Percentiles rank a stretch among this genome's conserved stretches.
Evolutionary conservation across 2,888 invertebrate species (phyloP).

Genomic region (Ochlodes sylvanus): DNA sequence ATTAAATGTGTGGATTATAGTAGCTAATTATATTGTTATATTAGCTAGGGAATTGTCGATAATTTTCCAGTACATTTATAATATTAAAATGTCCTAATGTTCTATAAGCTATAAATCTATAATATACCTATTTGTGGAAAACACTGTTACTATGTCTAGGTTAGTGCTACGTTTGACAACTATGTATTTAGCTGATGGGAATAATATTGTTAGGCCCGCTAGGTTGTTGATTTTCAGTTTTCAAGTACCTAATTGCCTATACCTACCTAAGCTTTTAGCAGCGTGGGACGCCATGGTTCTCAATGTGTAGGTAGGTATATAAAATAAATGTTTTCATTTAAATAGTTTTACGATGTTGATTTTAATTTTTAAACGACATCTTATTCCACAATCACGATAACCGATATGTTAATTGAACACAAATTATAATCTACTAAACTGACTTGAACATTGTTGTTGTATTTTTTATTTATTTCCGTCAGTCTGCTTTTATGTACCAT

Average conservation of each 20-base stretch:
- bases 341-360: no score
- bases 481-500: not conserved
- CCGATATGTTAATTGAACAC: no score
- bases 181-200: not conserved
- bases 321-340: no score
- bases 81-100: not conserved
- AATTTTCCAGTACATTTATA: not conserved
- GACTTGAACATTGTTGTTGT: not conserved
- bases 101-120: not conserved
- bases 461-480: conserved; percentile 13
- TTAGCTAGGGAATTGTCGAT: not conserved
- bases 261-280: no score
- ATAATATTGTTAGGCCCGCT: not conserved
- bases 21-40: no score
- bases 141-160: conserved; percentile 1
- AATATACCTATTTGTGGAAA: not conserved
- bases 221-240: conserved; percentile 11
- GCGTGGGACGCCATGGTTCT: no score
- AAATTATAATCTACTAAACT: not conserved
- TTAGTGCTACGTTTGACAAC: conserved; percentile 5
- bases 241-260: not conserved
- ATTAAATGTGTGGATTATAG: not conserved
- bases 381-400: no score
- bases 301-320: no score
- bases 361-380: no score